Percentiles rank a stretch among this genome's conserved stretches.
Evolutionary conservation across 2,888 invertebrate species (phyloP).

Genomic region (Amphipyra berbera): DNA sequence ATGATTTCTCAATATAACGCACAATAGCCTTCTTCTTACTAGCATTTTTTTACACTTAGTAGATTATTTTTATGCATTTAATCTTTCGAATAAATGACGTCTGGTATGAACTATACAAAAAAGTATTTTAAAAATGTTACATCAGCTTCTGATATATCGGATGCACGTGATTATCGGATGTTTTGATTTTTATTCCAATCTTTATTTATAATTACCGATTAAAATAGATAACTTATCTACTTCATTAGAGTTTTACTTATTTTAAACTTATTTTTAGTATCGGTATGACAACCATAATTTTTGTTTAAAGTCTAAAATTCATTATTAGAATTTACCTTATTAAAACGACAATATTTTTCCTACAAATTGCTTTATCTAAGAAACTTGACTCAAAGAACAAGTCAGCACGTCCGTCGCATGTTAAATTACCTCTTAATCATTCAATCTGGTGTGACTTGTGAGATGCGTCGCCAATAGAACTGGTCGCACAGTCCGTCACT

Average conservation of each 20-base stretch:
- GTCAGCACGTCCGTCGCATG: conserved; percentile 21
- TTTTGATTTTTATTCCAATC: background rate
- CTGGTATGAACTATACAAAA: background rate
- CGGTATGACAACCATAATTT: background rate
- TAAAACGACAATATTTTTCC: too few relatives aligned
- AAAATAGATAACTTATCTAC: conserved; percentile 10
- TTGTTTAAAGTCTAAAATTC: too few relatives aligned
- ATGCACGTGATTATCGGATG: conserved; percentile 7
- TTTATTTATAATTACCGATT: conserved; percentile 17
- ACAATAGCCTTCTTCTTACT: conserved; percentile 34
- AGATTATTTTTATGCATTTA: conserved; percentile 3
- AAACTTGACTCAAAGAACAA: conserved; percentile 25
- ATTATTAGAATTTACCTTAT: too few relatives aligned
- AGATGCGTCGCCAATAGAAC: conserved; percentile 44
- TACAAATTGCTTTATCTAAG: background rate
- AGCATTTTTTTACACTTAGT: conserved; percentile 15
- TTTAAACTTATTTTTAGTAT: conserved; percentile 14
- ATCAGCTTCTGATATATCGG: conserved; percentile 17
- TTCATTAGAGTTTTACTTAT: conserved; percentile 2
- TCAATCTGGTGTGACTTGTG: conserved; percentile 46
- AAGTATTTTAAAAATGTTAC: conserved; percentile 17
- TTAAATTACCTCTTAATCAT: conserved; percentile 54
- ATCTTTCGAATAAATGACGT: conserved; percentile 11
- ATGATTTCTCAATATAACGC: conserved; percentile 44
- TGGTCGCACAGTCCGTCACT: conserved; percentile 46